Percentiles rank a stretch among this genome's conserved stretches.
phyloP scores from a whole-genome alignment of 1,140 invertebrate species.

The Xylocopa sonorina region DNA sequence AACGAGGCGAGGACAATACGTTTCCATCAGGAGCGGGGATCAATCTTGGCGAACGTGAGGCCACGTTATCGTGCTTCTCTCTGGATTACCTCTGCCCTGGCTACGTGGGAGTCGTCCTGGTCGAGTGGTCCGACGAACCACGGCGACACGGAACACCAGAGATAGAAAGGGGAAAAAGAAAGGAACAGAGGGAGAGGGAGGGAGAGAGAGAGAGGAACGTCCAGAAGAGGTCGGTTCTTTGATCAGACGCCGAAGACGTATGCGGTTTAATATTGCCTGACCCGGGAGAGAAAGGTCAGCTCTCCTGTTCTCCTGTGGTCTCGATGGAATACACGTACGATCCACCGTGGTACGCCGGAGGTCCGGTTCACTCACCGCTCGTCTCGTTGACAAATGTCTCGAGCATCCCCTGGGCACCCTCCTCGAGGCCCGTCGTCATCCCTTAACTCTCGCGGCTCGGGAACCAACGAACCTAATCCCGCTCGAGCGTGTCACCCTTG shows the following conservation, averaged over 20 bases:
- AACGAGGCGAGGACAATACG: slow-evolving; percentile 36
- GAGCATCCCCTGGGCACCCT: slow-evolving; percentile 75
- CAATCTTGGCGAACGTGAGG: slow-evolving; percentile 57
- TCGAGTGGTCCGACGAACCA: background rate
- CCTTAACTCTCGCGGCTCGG: slow-evolving; percentile 69
- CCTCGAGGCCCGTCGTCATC: slow-evolving; percentile 63
- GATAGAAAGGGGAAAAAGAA: slow-evolving; percentile 14
- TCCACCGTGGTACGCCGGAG: slow-evolving; percentile 64
- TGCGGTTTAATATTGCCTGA: slow-evolving; percentile 78
- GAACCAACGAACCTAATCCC: slow-evolving; percentile 68
- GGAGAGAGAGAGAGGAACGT: slow-evolving; percentile 39
- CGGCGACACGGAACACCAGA: no score
- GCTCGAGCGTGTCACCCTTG: slow-evolving; percentile 68
- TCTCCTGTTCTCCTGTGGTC: slow-evolving; percentile 65
- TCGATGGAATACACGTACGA: slow-evolving; percentile 76
- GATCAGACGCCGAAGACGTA: slow-evolving; percentile 75
- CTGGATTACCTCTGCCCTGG: slow-evolving; percentile 35
- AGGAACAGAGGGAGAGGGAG: slow-evolving; percentile 25
- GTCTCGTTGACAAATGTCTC: slow-evolving; percentile 81
- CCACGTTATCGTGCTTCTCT: slow-evolving; percentile 42
- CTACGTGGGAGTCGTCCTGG: slow-evolving; percentile 40
- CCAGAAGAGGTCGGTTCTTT: slow-evolving; percentile 59
- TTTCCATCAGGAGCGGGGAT: slow-evolving; percentile 44
- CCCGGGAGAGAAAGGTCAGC: slow-evolving; percentile 67
- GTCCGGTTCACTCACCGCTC: slow-evolving; percentile 78